A percentile compares a stretch with the other conserved stretches of the same genome.
phyloP scores from a whole-genome alignment of 2,113 vertebrate genomes.

The Cnemophilus loriae region DNA sequence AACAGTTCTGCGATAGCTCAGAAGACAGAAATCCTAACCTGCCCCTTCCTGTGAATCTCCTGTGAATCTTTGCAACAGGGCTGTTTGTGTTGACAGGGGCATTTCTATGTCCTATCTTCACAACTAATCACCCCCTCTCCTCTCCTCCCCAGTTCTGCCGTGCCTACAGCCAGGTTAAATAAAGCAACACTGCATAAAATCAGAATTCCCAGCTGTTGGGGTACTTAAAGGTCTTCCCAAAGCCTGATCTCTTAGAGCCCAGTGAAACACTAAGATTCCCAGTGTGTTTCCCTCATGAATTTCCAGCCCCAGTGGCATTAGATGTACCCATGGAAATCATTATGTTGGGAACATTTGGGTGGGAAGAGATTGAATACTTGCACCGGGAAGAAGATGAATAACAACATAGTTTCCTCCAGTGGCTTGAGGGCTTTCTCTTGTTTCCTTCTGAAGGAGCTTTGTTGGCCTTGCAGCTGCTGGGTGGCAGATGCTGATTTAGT shows the following conservation, averaged over 20 bases:
- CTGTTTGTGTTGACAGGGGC: neutral
- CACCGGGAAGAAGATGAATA: neutral
- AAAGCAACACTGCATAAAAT: neutral
- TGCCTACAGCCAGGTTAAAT: neutral
- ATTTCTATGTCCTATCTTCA: neutral
- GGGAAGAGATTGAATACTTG: neutral
- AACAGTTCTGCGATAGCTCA: neutral
- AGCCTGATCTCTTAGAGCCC: neutral
- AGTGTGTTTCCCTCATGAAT: neutral
- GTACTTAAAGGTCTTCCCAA: neutral
- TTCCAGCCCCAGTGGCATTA: neutral
- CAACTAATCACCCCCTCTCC: neutral
- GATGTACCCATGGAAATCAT: neutral
- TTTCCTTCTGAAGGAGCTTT: conserved; percentile 36
- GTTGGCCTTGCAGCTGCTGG: conserved; percentile 45
- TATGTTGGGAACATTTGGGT: neutral
- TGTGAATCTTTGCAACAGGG: neutral
- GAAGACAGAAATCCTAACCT: neutral
- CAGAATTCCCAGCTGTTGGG: neutral
- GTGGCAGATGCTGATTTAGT: neutral
- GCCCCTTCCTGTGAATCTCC: neutral
- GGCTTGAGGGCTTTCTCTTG: neutral
- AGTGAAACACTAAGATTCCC: neutral
- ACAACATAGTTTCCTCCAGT: neutral
- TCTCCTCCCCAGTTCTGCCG: neutral